Percentiles rank a stretch among this genome's conserved stretches.
Evolutionary conservation across 1,140 invertebrate genomes (phyloP).

Genomic region (Gonioctena quinquepunctata): DNA sequence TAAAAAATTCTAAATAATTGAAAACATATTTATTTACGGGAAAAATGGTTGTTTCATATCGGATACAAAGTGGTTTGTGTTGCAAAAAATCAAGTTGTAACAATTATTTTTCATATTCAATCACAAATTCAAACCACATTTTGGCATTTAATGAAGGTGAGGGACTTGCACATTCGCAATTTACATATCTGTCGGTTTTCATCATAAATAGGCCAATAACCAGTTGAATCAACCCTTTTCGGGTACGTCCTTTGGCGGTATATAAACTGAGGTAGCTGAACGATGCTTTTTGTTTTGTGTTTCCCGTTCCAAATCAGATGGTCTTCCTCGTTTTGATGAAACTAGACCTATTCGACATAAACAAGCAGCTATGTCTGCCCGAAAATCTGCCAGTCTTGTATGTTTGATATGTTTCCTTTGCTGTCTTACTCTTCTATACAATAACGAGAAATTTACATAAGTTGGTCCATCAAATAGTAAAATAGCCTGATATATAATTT

Average conservation of each 20-base stretch:
- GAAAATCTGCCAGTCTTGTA: slow-evolving; percentile 22
- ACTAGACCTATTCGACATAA: slow-evolving; percentile 11
- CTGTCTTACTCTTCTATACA: no score
- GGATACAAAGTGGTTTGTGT: slow-evolving; percentile 10
- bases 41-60: background rate
- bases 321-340: slow-evolving; percentile 14
- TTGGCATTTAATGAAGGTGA: slow-evolving; percentile 19
- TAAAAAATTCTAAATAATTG: background rate
- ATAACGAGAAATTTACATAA: no score
- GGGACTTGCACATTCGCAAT: slow-evolving; percentile 16
- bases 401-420: background rate
- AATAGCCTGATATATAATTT: no score
- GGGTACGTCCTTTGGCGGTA: slow-evolving; percentile 17
- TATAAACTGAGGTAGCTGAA: slow-evolving; percentile 14
- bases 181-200: slow-evolving; percentile 13
- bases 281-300: slow-evolving; percentile 12
- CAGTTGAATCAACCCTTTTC: background rate
- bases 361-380: slow-evolving; percentile 15
- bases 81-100: slow-evolving; percentile 13
- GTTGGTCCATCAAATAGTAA: no score
- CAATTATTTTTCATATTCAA: slow-evolving; percentile 20
- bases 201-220: slow-evolving; percentile 8
- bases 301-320: slow-evolving; percentile 14
- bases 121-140: slow-evolving; percentile 20
- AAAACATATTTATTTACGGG: background rate